Base-by-base conservation (phyloP, 2,888 invertebrate species). In the Thelaira solivaga region DNA sequence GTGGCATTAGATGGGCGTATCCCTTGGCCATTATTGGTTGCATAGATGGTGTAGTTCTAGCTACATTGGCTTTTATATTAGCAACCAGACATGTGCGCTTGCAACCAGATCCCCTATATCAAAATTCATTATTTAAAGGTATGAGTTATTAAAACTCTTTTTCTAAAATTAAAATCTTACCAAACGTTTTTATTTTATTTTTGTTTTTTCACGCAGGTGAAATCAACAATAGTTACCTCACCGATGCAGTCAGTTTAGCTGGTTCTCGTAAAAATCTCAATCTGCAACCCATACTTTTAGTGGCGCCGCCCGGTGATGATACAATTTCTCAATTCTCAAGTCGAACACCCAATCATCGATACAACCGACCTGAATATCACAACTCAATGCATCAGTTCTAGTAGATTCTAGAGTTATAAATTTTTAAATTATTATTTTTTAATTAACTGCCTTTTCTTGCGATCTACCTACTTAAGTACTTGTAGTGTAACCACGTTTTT, bases 1-100 rank as follows among this genome's bases (percentile, higher is more conserved):
- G 98, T 87, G 94, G 94, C 80, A 92, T 98, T 65, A 92, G 96
- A 84, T 97, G 97, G 97, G 97, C 97, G 4, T 97, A 96, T 89
- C 93, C 97, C 10, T 91, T 98, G 83, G 97, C 97, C 5, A 94
- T 96, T 76, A 96, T 98, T 79, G 97, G 89, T 72, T 85, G 86
- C 64, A 78, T 87, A 26, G 88, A 87, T 77, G 86, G 86, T 13
- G 83, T 86, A 20, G 86, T 86, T 5, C 69, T 86, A 55, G 93
- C 97, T 0, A 94, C 95, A 0, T 91, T 98, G 73, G 98, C 98
- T 11, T 98, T 98, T 90, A 96, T 97, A 83, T 91, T 98, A 82
- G 97, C 97, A 31, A 95, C 96, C 5, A 90, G 97, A 69, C 97
- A 98, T 88, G 94, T 97, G 16, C 91, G 94, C 68, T 91, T 97